Base-by-base conservation (phyloP, 30 jellyfish, hydroid and myxozoan species). In the Turritopsis rubra region DNA sequence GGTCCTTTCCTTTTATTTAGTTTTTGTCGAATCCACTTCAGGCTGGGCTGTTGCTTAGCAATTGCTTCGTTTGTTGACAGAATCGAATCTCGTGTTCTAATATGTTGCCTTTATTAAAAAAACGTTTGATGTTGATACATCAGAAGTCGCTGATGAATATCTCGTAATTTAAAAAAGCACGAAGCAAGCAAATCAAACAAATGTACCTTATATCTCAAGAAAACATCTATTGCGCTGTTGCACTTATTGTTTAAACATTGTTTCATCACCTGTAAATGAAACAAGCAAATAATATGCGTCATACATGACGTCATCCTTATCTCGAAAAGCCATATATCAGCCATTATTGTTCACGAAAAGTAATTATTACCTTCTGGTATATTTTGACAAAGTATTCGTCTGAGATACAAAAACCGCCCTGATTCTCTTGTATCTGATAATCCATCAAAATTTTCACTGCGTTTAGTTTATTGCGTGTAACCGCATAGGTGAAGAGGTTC, bases 361-460 rank as follows among this genome's bases (percentile, higher is more conserved):
- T 41, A 41, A 41, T 41, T 5, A 41, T 41, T n/a, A 68, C 77
- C 77, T 68, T 68, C 19, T 68, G 77, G 77, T 68, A 68, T 27
- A 68, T 68, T 68, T 27, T 23, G 30, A 68, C 77, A 68, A 68
- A 68, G 19, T 68, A 17, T n/a, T 68, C 77, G 19, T 68, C 77
- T 7, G 77, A n/a, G 8, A 68, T 23, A 22, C 28, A n/a, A n/a
- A n/a, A 27, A 68, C 22, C 19, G 9, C 77, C 30, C 31, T 68
- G 31, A 68, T 23, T 68, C 21, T n/a, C 28, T 27, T 68, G 31
- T 19, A 68, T n/a, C 19, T n/a, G 16, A 27, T 68, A 23, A 68
- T 68, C 77, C 77, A 68, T n/a, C 30, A 68, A 68, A 9, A 68
- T 22, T 27, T 68, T 23, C 9, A 68, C 77, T 9, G 30, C 16